Evolutionary conservation across 1,140 invertebrate genomes (phyloP).

Genomic region (Drosophila erecta): DNA sequence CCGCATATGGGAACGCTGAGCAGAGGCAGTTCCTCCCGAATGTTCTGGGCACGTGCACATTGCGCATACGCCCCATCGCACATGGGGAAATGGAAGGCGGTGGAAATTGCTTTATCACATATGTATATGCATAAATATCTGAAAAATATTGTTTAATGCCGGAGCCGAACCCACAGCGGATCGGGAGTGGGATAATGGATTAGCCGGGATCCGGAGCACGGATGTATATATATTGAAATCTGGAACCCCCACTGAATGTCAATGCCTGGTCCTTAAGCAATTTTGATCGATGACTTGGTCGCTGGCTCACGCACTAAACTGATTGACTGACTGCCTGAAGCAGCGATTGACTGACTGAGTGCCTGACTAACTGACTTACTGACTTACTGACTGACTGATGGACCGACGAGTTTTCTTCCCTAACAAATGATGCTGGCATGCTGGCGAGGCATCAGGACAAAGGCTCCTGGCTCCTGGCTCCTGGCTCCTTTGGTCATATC

Average conservation of each 20-base stretch:
- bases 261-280: conserved; percentile 33
- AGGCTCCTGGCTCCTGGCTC: conserved; percentile 7
- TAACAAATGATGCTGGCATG: conserved; percentile 65
- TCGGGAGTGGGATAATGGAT: conserved; percentile 38
- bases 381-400: conserved; percentile 49
- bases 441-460: conserved; percentile 30
- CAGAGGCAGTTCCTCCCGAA: conserved; percentile 11
- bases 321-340: conserved; percentile 49
- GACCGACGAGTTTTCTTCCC: conserved; percentile 1
- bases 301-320: conserved; percentile 40
- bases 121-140: conserved; percentile 38
- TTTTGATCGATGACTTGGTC: conserved; percentile 63
- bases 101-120: conserved; percentile 43
- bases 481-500: conserved; percentile 2
- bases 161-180: neutral
- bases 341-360: conserved; percentile 40
- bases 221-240: neutral
- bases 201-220: conserved; percentile 9
- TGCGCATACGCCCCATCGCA: conserved; percentile 59
- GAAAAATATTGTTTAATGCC: conserved; percentile 64
- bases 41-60: conserved; percentile 61
- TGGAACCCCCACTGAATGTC: conserved; percentile 25
- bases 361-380: conserved; percentile 20
- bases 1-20: conserved; percentile 22
- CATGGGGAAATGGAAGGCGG: neutral